Evolutionary conservation across 2,888 invertebrate species (phyloP).

Genomic region (Pandemis heparana): DNA sequence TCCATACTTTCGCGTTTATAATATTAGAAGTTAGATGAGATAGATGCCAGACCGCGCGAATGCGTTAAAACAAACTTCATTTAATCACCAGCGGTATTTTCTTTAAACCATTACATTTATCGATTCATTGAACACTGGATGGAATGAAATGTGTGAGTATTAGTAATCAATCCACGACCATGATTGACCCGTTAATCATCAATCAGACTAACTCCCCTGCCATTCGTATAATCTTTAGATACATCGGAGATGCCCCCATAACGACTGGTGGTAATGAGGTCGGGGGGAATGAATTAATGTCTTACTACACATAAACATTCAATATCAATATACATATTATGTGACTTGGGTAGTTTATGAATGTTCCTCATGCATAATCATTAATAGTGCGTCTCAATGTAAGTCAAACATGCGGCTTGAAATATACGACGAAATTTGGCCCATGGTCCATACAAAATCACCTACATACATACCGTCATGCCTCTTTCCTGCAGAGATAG

Average conservation of each 20-base stretch:
- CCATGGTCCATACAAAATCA: too few species aligned
- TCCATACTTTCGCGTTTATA: too few species aligned
- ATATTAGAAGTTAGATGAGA: too few species aligned
- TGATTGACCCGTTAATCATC: constrained; percentile 12
- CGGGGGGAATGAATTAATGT: background rate
- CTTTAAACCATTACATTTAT: background rate
- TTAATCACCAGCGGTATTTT: background rate
- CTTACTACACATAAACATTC: background rate
- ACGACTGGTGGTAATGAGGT: constrained; percentile 7
- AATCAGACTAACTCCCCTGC: constrained; percentile 8
- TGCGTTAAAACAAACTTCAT: background rate
- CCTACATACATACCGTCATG: too few species aligned
- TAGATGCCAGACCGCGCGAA: too few species aligned
- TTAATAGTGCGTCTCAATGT: too few species aligned
- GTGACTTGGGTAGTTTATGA: background rate
- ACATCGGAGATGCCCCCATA: background rate
- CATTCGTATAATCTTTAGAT: constrained; percentile 3
- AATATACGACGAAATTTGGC: too few species aligned
- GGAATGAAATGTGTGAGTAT: background rate
- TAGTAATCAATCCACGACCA: constrained; percentile 6
- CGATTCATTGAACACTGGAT: background rate
- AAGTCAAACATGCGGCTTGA: too few species aligned
- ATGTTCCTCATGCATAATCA: background rate
- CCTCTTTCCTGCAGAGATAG: too few species aligned
- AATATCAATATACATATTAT: background rate